phyloP scores from a whole-genome alignment of 2,797 vertebrate species.

The Sebastes taczanowskii region DNA sequence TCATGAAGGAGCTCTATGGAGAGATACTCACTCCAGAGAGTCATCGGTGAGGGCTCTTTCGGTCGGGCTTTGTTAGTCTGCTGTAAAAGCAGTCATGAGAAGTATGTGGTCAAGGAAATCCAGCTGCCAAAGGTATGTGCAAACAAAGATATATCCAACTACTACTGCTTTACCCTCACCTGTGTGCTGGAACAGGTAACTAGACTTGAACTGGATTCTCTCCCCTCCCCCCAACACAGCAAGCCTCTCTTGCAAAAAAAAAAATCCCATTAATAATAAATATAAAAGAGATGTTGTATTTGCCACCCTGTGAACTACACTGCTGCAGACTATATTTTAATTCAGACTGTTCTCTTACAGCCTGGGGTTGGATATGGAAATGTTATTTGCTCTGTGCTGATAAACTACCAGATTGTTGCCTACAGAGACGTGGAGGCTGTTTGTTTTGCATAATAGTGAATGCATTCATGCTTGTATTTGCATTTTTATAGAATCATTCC shows the following conservation, averaged over 20 bases:
- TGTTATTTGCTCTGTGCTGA: conserved; percentile 25
- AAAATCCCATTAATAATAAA: neutral
- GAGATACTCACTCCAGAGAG: conserved; percentile 79
- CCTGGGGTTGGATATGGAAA: conserved; percentile 14
- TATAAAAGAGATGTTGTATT: neutral
- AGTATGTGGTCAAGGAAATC: conserved; percentile 91
- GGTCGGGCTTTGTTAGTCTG: conserved; percentile 87
- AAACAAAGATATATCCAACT: neutral
- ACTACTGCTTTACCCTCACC: neutral
- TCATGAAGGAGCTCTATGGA: conserved; percentile 79
- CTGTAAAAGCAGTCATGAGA: conserved; percentile 66
- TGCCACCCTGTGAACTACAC: neutral
- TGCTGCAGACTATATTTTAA: neutral
- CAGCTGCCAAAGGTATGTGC: conserved; percentile 88
- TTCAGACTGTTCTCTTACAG: conserved; percentile 3
- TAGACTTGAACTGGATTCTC: neutral
- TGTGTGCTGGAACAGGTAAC: neutral
- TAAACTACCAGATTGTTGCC: conserved; percentile 28
- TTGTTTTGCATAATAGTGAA: conserved; percentile 32
- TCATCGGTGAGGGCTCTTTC: conserved; percentile 91
- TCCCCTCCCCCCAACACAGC: neutral
- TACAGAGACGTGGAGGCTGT: neutral
- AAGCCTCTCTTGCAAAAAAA: neutral
- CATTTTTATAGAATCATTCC: conserved; percentile 78
- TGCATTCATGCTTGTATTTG: conserved; percentile 9